Base-by-base conservation (phyloP, 2,888 invertebrate genomes). In the Siphlonurus alternatus region DNA sequence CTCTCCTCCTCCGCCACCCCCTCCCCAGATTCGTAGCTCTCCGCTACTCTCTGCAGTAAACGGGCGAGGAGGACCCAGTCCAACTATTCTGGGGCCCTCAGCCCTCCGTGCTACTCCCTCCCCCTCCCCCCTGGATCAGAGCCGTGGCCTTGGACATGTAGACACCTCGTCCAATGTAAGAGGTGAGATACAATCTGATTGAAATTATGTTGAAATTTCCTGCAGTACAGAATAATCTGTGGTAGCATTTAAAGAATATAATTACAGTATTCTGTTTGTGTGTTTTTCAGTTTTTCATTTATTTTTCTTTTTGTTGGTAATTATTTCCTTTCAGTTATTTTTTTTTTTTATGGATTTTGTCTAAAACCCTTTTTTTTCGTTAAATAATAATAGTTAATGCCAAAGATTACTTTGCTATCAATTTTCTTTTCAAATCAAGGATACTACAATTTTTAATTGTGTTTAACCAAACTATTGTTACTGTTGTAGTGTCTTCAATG, bases 401-500 rank as follows among this genome's bases (percentile, higher is more conserved):
- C n/a, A n/a, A n/a, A n/a, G n/a, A n/a, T n/a, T n/a, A n/a, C n/a
- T n/a, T n/a, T n/a, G n/a, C n/a, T n/a, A n/a, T n/a, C n/a, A n/a
- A n/a, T n/a, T n/a, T n/a, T n/a, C n/a, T n/a, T n/a, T n/a, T n/a
- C n/a, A n/a, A n/a, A n/a, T n/a, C n/a, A n/a, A n/a, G n/a, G n/a
- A n/a, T n/a, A n/a, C n/a, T n/a, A n/a, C n/a, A n/a, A n/a, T n/a
- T n/a, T n/a, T n/a, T n/a, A n/a, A n/a, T n/a, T n/a, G n/a, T n/a
- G n/a, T n/a, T n/a, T n/a, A n/a, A n/a, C n/a, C n/a, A n/a, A n/a
- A n/a, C n/a, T n/a, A n/a, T n/a, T n/a, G n/a, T n/a, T n/a, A n/a
- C 18, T 10, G 23, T 82, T 62, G 76, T 80, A 71, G 84, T 86
- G 2, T 84, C 84, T 1, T 80, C 83, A 1, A 74, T 80, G 68